These are phyloP conservation scores for Intellagama lesueurii DNA, from an alignment of 2,797 vertebrate genomes.

Conservation along the genomic window DNA sequence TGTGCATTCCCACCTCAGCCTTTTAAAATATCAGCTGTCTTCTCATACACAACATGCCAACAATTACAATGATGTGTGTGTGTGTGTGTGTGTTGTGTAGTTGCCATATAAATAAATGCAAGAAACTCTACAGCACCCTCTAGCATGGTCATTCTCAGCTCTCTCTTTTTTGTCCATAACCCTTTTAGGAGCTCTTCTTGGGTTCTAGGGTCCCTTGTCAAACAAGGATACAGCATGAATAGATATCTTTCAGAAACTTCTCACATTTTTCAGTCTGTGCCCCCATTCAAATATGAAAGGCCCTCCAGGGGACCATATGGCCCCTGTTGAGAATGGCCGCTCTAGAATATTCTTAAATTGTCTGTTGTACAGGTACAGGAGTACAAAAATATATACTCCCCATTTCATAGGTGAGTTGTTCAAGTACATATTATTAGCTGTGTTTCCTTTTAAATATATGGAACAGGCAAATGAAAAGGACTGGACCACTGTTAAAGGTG, in stretches of 20 bases:
- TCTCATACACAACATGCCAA: neutral
- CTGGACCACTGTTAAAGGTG: neutral
- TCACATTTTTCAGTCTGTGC: too few relatives aligned
- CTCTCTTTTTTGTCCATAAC: too few relatives aligned
- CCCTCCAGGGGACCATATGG: too few relatives aligned
- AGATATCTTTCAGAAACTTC: too few relatives aligned
- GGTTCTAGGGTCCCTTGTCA: too few relatives aligned
- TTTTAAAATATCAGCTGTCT: constrained; percentile 1
- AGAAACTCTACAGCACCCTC: neutral
- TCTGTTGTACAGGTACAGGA: neutral
- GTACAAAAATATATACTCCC: neutral
- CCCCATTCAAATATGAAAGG: too few relatives aligned
- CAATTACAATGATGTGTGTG: neutral
- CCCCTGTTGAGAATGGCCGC: too few relatives aligned
- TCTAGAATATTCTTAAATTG: too few relatives aligned
- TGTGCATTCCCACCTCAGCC: neutral
- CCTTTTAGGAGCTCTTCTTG: too few relatives aligned
- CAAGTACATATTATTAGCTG: neutral
- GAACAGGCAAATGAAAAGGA: neutral
- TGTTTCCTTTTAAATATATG: neutral
- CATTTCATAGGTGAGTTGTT: neutral
- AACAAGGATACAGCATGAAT: too few relatives aligned
- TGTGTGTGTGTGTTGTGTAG: neutral
- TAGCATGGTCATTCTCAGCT: neutral
- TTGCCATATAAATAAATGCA: neutral